Conservation (phyloP, 1,140 invertebrate genomes). For the Papilio helenus region DNA sequence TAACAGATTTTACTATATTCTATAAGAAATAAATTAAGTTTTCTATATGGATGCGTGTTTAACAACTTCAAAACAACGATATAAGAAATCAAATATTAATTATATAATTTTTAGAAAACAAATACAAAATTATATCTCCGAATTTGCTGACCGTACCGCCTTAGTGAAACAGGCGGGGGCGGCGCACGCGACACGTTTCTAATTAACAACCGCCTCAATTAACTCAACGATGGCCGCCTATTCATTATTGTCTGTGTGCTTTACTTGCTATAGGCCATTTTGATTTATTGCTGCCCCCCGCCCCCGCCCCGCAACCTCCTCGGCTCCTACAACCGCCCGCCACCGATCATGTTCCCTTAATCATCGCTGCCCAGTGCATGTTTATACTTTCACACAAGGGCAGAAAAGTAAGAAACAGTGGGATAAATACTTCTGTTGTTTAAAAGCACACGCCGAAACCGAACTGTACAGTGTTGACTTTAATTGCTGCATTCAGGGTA, state of each 20-base stretch:
- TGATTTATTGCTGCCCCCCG: constrained; percentile 18
- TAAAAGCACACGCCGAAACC: too few relatives aligned
- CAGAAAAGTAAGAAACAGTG: not conserved
- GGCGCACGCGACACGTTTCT: constrained; percentile 65
- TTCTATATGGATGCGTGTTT: not conserved
- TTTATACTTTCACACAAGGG: not conserved
- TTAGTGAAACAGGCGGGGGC: constrained; percentile 46
- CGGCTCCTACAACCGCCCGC: not conserved
- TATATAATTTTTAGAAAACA: too few relatives aligned
- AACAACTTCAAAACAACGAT: not conserved
- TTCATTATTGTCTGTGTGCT: constrained; percentile 45
- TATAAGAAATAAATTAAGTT: not conserved
- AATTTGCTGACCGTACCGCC: constrained; percentile 24
- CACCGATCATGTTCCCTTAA: constrained; percentile 29
- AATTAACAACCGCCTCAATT: constrained; percentile 66
- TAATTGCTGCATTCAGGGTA: too few relatives aligned
- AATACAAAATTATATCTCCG: not conserved
- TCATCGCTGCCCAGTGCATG: constrained; percentile 11
- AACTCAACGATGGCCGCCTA: constrained; percentile 37
- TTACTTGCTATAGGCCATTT: constrained; percentile 32
- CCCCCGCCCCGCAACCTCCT: not conserved
- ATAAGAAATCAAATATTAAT: not conserved
- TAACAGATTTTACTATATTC: too few relatives aligned
- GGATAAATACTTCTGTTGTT: too few relatives aligned
- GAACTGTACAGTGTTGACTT: too few relatives aligned